These are phyloP conservation scores for Emydoidea blandingii DNA, from an alignment of 2,797 vertebrate species.

Conservation along the genomic window DNA sequence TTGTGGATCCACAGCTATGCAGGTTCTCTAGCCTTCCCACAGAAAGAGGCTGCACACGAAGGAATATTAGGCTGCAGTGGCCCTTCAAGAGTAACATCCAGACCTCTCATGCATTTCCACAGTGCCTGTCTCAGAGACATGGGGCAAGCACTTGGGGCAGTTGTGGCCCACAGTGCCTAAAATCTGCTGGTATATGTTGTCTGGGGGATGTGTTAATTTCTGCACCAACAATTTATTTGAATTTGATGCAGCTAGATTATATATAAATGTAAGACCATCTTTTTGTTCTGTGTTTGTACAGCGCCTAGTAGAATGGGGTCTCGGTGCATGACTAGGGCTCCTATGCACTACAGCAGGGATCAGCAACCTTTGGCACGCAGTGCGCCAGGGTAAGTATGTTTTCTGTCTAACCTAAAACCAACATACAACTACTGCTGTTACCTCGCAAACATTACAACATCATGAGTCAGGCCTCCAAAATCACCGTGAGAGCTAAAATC, in stretches of 20 bases:
- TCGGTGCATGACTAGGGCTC: background rate
- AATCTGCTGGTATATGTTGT: background rate
- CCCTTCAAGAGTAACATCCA: background rate
- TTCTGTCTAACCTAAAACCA: constrained; percentile 58
- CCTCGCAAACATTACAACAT: constrained; percentile 52
- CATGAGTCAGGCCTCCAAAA: constrained; percentile 75
- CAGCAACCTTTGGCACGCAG: no score
- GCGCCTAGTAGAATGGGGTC: background rate
- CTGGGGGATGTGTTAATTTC: constrained; percentile 5
- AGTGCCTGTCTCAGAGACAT: background rate
- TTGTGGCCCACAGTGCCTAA: rapidly evolving
- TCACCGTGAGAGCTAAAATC: constrained; percentile 60
- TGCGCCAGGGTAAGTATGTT: background rate
- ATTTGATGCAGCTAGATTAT: background rate
- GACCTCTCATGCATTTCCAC: background rate
- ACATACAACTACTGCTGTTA: constrained; percentile 63
- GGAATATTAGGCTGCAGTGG: background rate
- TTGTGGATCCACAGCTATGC: background rate
- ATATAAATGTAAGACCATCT: rapidly evolving
- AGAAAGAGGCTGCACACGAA: background rate
- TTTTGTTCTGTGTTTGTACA: background rate
- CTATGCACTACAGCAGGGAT: no score
- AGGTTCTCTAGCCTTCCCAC: background rate
- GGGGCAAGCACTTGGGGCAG: background rate
- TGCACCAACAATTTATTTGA: background rate